Conservation (phyloP, 2,888 invertebrate genomes). For the Agrotis clavis region DNA sequence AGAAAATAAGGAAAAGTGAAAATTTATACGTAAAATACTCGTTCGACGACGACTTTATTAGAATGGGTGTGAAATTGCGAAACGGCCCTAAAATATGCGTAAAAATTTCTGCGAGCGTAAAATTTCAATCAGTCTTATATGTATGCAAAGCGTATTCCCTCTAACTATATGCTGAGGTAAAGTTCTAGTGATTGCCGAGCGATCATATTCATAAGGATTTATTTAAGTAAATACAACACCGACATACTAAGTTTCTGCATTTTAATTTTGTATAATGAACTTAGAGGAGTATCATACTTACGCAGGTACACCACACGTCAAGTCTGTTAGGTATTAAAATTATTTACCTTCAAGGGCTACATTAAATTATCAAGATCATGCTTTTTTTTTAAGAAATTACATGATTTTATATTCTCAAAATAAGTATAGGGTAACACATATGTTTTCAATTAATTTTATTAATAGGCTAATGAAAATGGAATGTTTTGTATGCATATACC, state of each 20-base stretch:
- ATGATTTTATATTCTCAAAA: not conserved
- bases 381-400: not conserved
- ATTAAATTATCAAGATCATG: not conserved
- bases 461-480: not conserved
- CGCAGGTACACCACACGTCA: not conserved
- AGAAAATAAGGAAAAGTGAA: conserved; percentile 67
- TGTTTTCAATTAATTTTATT: not conserved
- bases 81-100: conserved; percentile 85
- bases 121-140: conserved; percentile 90
- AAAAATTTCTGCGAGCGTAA: conserved; percentile 86
- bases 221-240: conserved; percentile 28
- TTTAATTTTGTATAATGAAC: conserved; percentile 24
- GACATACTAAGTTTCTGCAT: conserved; percentile 33
- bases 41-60: conserved; percentile 77
- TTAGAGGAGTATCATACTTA: not conserved
- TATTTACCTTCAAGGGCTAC: too few species aligned
- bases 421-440: not conserved
- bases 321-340: not conserved
- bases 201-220: conserved; percentile 56
- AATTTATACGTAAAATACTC: conserved; percentile 71
- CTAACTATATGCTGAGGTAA: conserved; percentile 53
- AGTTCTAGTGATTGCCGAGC: conserved; percentile 54
- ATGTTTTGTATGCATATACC: too few species aligned
- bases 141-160: conserved; percentile 82
- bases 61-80: conserved; percentile 80